Conservation (phyloP, 2,113 vertebrate genomes). For the Picathartes gymnocephalus region DNA sequence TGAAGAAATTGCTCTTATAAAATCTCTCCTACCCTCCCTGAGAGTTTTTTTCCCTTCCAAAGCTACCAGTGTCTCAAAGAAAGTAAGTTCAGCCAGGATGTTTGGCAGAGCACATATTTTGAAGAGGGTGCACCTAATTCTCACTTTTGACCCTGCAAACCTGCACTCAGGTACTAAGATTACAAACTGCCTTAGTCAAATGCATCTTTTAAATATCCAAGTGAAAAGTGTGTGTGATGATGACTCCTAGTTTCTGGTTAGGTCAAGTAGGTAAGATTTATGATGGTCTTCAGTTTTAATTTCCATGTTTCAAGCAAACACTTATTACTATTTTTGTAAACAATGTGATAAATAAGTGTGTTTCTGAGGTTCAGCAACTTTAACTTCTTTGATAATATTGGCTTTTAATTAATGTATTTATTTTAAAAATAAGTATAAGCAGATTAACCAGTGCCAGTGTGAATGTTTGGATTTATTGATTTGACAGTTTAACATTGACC, state of each 20-base stretch:
- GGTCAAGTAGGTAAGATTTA: slow-evolving; percentile 4
- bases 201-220: not conserved
- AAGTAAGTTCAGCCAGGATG: not conserved
- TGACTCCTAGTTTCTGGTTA: not conserved
- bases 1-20: slow-evolving; percentile 53
- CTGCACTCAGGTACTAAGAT: not conserved
- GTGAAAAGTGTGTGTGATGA: not conserved
- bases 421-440: not conserved
- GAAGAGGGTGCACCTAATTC: not conserved
- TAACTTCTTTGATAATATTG: not conserved
- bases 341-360: not conserved
- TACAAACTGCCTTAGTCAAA: not conserved
- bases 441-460: not conserved
- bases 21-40: not conserved
- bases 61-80: not conserved
- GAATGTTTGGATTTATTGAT: slow-evolving; percentile 9
- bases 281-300: not conserved
- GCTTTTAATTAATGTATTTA: not conserved
- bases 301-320: not conserved
- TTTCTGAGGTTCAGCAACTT: not conserved
- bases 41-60: not conserved
- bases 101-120: not conserved
- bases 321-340: not conserved
- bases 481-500: slow-evolving; percentile 18
- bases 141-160: not conserved